A percentile compares a stretch with the other conserved stretches of the same genome.
phyloP scores from a whole-genome alignment of 1,140 invertebrate species.

The Formica selysi region DNA sequence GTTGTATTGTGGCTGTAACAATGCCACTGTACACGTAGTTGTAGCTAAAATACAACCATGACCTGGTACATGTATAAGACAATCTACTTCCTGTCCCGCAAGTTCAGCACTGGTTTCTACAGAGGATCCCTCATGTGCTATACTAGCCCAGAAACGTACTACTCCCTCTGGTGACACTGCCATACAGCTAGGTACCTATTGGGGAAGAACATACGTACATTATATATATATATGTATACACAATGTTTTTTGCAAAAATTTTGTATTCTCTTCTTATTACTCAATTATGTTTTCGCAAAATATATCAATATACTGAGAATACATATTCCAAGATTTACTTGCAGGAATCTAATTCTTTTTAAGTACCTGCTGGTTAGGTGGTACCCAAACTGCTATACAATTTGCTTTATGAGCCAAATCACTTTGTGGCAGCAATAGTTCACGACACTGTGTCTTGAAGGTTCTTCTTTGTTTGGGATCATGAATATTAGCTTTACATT shows the following conservation, averaged over 20 bases:
- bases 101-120: constrained; percentile 94
- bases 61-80: constrained; percentile 90
- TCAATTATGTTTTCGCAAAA: not conserved
- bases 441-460: constrained; percentile 89
- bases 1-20: constrained; percentile 89
- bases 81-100: constrained; percentile 93
- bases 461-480: constrained; percentile 83
- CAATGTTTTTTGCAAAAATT: not conserved
- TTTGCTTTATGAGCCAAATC: constrained; percentile 97
- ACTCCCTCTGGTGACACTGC: constrained; percentile 97
- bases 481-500: constrained; percentile 88
- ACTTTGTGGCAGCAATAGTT: constrained; percentile 95
- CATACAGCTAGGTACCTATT: constrained; percentile 93
- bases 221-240: not conserved
- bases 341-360: constrained; percentile 47
- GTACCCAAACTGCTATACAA: constrained; percentile 93
- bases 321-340: not conserved
- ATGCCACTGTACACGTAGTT: constrained; percentile 95
- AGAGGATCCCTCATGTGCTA: constrained; percentile 95
- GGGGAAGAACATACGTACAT: not conserved
- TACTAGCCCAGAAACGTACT: constrained; percentile 95
- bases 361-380: constrained; percentile 88
- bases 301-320: not conserved
- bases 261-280: no score
- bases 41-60: constrained; percentile 95